Base-by-base conservation (phyloP, 2,797 vertebrate species). In the Chiroxiphia lanceolata region DNA sequence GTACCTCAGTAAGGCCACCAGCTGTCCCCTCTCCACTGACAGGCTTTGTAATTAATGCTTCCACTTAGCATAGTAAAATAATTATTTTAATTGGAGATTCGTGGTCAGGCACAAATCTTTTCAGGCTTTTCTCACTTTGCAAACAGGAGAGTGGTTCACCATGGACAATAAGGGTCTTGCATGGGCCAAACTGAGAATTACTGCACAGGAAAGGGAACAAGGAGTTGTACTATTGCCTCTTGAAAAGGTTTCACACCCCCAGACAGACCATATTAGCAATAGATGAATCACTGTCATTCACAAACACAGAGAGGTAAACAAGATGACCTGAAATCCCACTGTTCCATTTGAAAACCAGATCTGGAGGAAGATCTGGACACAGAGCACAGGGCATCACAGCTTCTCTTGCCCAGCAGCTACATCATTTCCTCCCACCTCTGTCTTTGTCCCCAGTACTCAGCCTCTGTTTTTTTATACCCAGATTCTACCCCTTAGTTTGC, bases 241-340 rank as follows among this genome's bases (percentile, higher is more conserved):
- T 31, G 17, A 7, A 34, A 65, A 76, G 25, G 38, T 21, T 57
- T 38, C 15, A 74, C 56, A 36, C 42, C 71, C 56, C 67, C 79
- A 29, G 80, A 65, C 8, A 87, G 54, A 59, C 63, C 29, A 1
- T 19, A 15, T 64, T 56, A 64, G 67, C 81, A 60, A 51, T 0
- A 67, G 56, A 70, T 86, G 72, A 88, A 69, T 85, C 94, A 79
- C 31, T 29, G 75, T n/a, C 59, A 71, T 85, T 91, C 88, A 85
- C 82, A 79, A 82, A 74, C 57, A 63, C 11, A 14, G 48, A 27
- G 48, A 50, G 3, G 3, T 82, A 60, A 94, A 87, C 87, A 90
- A 65, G 76, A 36, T 45, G 18, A 15, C 83, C 42, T 60, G 9
- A 76, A 88, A 65, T 48, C 48, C 15, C 51, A 20, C 34, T 64